Evolutionary conservation across 2,113 vertebrate species (phyloP).

Genomic region (Xyliphius kryptos): DNA sequence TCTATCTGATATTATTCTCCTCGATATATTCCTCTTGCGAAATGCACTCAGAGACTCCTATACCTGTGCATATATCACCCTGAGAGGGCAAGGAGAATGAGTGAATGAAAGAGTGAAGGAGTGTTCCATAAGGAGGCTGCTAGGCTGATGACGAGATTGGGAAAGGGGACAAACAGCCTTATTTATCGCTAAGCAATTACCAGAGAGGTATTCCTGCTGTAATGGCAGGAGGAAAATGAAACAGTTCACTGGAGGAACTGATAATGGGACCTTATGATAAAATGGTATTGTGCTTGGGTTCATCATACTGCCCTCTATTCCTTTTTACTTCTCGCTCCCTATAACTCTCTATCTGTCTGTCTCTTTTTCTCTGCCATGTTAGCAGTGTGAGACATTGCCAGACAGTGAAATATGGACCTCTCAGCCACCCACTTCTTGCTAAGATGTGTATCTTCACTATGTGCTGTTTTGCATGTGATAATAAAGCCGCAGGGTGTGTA

Average conservation of each 20-base stretch:
- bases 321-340: too few relatives aligned
- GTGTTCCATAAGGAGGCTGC: conserved; percentile 15
- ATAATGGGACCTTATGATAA: conserved; percentile 49
- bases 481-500: conserved; percentile 45
- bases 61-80: too few relatives aligned
- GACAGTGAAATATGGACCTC: conserved; percentile 5
- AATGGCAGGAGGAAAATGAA: conserved; percentile 40
- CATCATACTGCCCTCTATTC: too few relatives aligned
- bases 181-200: conserved; percentile 51
- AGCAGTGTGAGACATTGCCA: conserved; percentile 5
- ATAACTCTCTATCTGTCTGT: conserved; percentile 12
- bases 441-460: conserved; percentile 23
- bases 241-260: conserved; percentile 38
- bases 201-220: conserved; percentile 32
- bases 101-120: conserved; percentile 15
- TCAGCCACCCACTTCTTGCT: conserved; percentile 7
- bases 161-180: conserved; percentile 35
- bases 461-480: conserved; percentile 57
- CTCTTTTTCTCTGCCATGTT: conserved; percentile 10
- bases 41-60: too few relatives aligned
- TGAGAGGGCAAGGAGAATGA: too few relatives aligned
- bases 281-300: too few relatives aligned
- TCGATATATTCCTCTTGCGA: too few relatives aligned
- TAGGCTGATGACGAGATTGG: conserved; percentile 13
- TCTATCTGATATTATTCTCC: too few relatives aligned